Base-by-base conservation (phyloP, 2,888 invertebrate genomes). In the Eumacrocentrus americanus region DNA sequence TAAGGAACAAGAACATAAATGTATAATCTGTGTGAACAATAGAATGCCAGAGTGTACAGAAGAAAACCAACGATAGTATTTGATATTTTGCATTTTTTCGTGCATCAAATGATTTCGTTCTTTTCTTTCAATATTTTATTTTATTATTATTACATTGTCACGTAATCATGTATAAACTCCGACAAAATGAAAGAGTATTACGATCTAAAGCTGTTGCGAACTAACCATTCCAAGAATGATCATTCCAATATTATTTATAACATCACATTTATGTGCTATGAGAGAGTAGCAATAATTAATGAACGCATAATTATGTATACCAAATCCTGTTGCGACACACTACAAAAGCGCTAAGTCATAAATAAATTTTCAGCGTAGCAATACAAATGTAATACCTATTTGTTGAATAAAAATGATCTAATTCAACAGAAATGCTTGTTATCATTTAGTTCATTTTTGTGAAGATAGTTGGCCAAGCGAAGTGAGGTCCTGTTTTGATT, bases 31-130 rank as follows among this genome's bases (percentile, higher is more conserved):
- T n/a, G n/a, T n/a, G n/a, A n/a, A n/a, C n/a, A n/a, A n/a, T n/a
- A n/a, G n/a, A n/a, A n/a, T n/a, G n/a, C n/a, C 11, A 42, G 2
- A 42, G 42, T 42, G 42, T n/a, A 42, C 16, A 42, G 42, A 18
- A 42, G 42, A 18, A 42, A 18, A 42, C 9, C 42, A 42, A 42
- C 20, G n/a, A 20, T 42, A 42, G 42, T 42, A 42, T 3, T 42
- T 42, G 9, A 42, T 42, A 18, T 11, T 42, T 42, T 42, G 18
- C 16, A n/a, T 42, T 18, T 42, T 42, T 16, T 42, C n/a, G n/a
- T 18, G 9, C 7, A 18, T 18, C 1, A 18, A 18, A 9, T 7
- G 3, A 42, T 42, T 11, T 18, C 18, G 9, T 18, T 42, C 9
- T 9, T 42, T 20, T 9, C 46, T 7, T 22, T 23, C 12, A 25